Evolutionary conservation across 92 coral and sea anemone genomes (phyloP), one percentile per base, ranked within the genome.

Genomic region (Metridium senile): DNA sequence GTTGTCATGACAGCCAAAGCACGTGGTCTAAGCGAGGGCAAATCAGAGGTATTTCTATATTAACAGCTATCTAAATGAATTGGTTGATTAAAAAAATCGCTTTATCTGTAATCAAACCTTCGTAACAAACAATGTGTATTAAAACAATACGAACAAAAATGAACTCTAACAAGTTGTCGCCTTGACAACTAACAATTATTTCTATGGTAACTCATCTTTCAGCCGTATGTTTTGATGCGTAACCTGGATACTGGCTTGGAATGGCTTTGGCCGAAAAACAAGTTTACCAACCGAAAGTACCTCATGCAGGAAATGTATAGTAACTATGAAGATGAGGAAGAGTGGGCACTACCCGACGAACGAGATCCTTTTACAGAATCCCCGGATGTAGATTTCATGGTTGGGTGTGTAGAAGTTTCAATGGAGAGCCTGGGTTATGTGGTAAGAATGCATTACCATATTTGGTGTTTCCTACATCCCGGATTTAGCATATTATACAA

Each of bases 301-400:
- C 85, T 86, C 66, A 93, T 93, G 98, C 93, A 93, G 29, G 98
- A 93, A 70, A 93, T 93, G 98, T 93, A 85, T 82, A 85, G 86
- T 27, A 83, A 91, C 52, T 93, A 33, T 72, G 98, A 93, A 39
- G 97, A 93, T 13, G 98, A 96, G 0, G 98, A 94, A 66, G 98
- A 91, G 20, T 94, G 98, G 98, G 72, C 61, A 66, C 87, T 94
- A 20, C 97, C 97, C n/a, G 98, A 94, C 32, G 97, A 91, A 77
- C 84, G 91, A 23, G 98, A 94, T 59, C 98, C 98, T 9, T 94
- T 94, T 45, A 94, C 98, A 9, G 98, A 94, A 77, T 64, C 75
- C 62, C 87, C 89, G 54, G 91, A 79, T 75, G 74, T 88, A 2
- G 97, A 94, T 73, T 90, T 87, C 35, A 80, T 89, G 87, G 86